phyloP scores from a whole-genome alignment of 1,140 invertebrate genomes.

The Steinernema khuongi region DNA sequence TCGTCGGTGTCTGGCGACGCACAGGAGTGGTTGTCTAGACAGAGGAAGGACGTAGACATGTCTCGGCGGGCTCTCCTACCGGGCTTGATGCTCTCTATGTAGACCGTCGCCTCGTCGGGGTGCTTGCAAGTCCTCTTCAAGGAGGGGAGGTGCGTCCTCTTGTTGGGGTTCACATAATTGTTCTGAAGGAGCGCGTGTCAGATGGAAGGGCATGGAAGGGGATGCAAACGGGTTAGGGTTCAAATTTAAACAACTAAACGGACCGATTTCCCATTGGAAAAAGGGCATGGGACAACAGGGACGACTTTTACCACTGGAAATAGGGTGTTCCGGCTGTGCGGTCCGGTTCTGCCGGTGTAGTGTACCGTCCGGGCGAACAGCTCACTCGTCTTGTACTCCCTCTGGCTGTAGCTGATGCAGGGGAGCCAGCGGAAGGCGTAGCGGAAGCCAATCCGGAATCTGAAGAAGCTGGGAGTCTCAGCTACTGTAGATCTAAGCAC shows the following conservation, averaged over 20 bases:
- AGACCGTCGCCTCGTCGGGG: neutral
- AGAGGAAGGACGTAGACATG: too few relatives aligned
- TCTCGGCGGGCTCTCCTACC: too few relatives aligned
- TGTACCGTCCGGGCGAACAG: slow-evolving; percentile 28
- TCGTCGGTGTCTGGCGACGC: neutral
- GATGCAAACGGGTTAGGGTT: too few relatives aligned
- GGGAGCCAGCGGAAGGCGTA: slow-evolving; percentile 78
- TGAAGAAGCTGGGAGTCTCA: slow-evolving; percentile 59
- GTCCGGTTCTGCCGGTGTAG: slow-evolving; percentile 23
- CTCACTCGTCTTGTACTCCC: slow-evolving; percentile 27
- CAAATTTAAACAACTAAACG: too few relatives aligned
- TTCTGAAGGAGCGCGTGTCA: too few relatives aligned
- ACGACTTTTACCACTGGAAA: too few relatives aligned
- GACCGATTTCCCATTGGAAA: too few relatives aligned
- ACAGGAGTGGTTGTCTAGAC: neutral
- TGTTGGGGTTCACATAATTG: neutral
- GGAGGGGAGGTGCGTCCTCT: neutral
- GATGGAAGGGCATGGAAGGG: too few relatives aligned
- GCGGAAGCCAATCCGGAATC: slow-evolving; percentile 79
- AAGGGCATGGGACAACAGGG: too few relatives aligned
- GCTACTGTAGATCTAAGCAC: slow-evolving; percentile 35
- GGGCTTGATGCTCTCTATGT: neutral
- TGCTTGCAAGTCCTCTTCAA: neutral
- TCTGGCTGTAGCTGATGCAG: slow-evolving; percentile 58
- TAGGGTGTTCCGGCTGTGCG: slow-evolving; percentile 16